Base-by-base conservation (phyloP, 2,888 invertebrate species). In the Girardia tigrina region DNA sequence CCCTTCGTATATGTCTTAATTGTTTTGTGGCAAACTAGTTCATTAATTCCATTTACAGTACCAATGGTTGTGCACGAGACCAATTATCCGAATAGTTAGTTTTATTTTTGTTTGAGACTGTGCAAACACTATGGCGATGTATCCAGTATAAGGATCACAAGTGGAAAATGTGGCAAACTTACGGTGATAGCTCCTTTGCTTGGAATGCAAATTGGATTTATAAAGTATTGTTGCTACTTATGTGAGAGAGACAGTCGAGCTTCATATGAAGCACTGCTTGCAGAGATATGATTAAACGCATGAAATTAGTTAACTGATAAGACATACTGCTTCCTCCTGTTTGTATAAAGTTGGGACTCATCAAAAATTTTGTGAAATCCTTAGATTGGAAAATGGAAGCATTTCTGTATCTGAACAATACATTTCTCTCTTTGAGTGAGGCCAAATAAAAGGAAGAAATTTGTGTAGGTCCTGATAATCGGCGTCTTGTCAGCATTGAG, bases 161-260 rank as follows among this genome's bases (percentile, higher is more conserved):
- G n/a, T n/a, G n/a, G n/a, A n/a, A n/a, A n/a, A n/a, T 72, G 28
- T 27, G 27, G 72, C 28, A 29, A 27, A 27, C 72, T 72, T 28
- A 72, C 26, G 29, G 72, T 72, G 20, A 26, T 72, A 28, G 72
- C 28, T 16, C 72, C 29, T 27, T n/a, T 72, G 26, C 27, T 72
- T 12, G 72, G 72, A 29, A 28, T 72, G 72, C 72, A 72, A 28
- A 72, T 27, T 26, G 72, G 72, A 27, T 72, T 72, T 27, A 72
- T 29, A 28, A 72, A 28, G 72, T 28, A 72, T 72, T 26, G 26
- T 23, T 72, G 72, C 26, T 72, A 28, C n/a, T 27, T 72, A 29
- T 72, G 28, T n/a, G 26, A 26, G 72, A 28, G 72, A 29, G 28
- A 72, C 12, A 26, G 72, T 72, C 28, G 72, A 28, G 72, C 26